Conservation (phyloP, 1,140 invertebrate species). For the Ephestia elutella region DNA sequence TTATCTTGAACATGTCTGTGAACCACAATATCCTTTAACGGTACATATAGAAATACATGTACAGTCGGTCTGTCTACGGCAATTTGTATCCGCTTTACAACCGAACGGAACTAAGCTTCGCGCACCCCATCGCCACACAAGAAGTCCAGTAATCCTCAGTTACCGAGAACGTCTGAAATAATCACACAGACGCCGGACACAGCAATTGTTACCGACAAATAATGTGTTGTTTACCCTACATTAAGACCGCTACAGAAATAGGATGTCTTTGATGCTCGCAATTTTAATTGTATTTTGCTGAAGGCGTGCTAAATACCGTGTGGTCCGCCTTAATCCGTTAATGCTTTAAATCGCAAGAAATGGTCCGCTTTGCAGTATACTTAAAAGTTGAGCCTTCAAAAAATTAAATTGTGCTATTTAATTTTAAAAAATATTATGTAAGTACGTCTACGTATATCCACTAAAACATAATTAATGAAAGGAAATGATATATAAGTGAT, state of each 20-base stretch:
- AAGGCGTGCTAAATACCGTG: conserved; percentile 31
- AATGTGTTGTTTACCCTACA: conserved; percentile 63
- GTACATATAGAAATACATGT: not conserved
- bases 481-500: too few species aligned
- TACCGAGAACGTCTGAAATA: conserved; percentile 55
- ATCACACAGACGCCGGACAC: conserved; percentile 37
- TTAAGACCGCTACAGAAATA: conserved; percentile 50
- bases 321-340: conserved; percentile 43
- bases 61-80: not conserved
- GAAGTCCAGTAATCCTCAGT: conserved; percentile 37
- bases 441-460: too few species aligned
- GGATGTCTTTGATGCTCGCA: conserved; percentile 47
- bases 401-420: too few species aligned
- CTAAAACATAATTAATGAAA: too few species aligned
- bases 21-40: too few species aligned
- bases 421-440: too few species aligned
- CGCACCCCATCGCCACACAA: conserved; percentile 43
- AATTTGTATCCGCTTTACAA: conserved; percentile 19
- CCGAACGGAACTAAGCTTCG: conserved; percentile 44
- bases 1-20: too few species aligned
- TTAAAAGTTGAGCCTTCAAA: not conserved
- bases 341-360: conserved; percentile 19
- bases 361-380: not conserved
- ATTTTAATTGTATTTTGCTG: conserved; percentile 37
- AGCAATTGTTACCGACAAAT: conserved; percentile 49